Evolutionary conservation across 2,888 invertebrate genomes (phyloP).

Genomic region (Eupeodes latifasciatus): DNA sequence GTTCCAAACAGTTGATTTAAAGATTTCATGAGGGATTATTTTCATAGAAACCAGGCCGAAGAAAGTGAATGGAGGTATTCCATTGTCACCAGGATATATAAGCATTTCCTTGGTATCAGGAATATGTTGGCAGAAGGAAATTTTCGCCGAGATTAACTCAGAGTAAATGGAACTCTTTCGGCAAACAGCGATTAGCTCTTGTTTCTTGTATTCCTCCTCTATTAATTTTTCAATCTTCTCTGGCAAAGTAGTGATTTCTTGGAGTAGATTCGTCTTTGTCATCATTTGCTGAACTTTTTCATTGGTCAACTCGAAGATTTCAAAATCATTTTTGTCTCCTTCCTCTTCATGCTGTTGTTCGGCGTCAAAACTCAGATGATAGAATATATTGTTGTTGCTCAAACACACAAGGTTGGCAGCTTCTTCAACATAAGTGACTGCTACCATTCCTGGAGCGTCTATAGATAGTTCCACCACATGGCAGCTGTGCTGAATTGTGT

Average conservation of each 20-base stretch:
- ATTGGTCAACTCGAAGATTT: conserved; percentile 78
- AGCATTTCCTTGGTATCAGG: conserved; percentile 74
- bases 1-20: conserved; percentile 79
- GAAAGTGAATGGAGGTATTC: conserved; percentile 62
- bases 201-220: conserved; percentile 80
- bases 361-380: conserved; percentile 78
- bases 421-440: conserved; percentile 81
- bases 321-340: conserved; percentile 58
- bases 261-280: conserved; percentile 75
- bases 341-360: conserved; percentile 1
- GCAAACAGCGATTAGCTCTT: conserved; percentile 80
- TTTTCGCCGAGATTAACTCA: conserved; percentile 72
- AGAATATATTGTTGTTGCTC: conserved; percentile 82
- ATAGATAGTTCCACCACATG: conserved; percentile 78
- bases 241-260: conserved; percentile 78
- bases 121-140: conserved; percentile 78
- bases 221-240: conserved; percentile 77
- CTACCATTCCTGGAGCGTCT: conserved; percentile 80
- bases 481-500: conserved; percentile 78
- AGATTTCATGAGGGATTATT: conserved; percentile 74
- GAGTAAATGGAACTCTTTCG: conserved; percentile 75
- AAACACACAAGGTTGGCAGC: conserved; percentile 81
- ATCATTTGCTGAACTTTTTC: conserved; percentile 77
- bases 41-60: conserved; percentile 78
- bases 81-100: conserved; percentile 72